Evolutionary conservation across 2,797 vertebrate genomes (phyloP).

Genomic region (Protosalanx chinensis): DNA sequence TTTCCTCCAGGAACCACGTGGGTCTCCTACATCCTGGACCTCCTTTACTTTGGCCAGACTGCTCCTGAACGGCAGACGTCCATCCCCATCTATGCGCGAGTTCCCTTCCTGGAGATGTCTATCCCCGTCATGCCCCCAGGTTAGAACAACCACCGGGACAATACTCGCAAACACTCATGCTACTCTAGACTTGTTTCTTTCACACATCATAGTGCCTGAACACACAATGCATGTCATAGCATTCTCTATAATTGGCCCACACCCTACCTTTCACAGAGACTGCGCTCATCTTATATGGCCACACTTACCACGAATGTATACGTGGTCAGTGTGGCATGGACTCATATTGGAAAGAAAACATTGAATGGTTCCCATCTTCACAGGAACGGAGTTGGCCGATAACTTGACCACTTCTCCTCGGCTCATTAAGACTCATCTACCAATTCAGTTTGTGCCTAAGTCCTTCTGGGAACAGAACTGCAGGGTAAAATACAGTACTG

Average conservation of each 20-base stretch:
- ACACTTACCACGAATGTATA: not conserved
- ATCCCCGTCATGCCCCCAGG: constrained; percentile 30
- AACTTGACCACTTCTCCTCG: constrained; percentile 60
- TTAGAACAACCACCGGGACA: constrained; percentile 19
- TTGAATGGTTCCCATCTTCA: not conserved
- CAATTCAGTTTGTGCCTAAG: constrained; percentile 68
- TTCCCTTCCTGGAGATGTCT: constrained; percentile 64
- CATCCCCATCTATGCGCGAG: constrained; percentile 52
- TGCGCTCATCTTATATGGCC: no score
- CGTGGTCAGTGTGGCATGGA: no score
- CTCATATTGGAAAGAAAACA: not conserved
- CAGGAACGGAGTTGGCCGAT: constrained; percentile 62
- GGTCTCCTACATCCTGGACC: constrained; percentile 65
- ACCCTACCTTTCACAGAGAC: no score
- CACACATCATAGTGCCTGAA: no score
- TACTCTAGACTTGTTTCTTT: no score
- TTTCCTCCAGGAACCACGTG: constrained; percentile 63
- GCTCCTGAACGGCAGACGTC: constrained; percentile 46
- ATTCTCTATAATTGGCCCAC: no score
- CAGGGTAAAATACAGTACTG: constrained; percentile 50
- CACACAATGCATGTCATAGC: no score
- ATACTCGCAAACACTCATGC: no score
- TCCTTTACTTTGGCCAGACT: constrained; percentile 57
- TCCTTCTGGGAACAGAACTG: constrained; percentile 71
- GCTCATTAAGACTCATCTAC: constrained; percentile 73